phyloP scores from a whole-genome alignment of 2,888 invertebrate species.

The Rutpela maculata region DNA sequence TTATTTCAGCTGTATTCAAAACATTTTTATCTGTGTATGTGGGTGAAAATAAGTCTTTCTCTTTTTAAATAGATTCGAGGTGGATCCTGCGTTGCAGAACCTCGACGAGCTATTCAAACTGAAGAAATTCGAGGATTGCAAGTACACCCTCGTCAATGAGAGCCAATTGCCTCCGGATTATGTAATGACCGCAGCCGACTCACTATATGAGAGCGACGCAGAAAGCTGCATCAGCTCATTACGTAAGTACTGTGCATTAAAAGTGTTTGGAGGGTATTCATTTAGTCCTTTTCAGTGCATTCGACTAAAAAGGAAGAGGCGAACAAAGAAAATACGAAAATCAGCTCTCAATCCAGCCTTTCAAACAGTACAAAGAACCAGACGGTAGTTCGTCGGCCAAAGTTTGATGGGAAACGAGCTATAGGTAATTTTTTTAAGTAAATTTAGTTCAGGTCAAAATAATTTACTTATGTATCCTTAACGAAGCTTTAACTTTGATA shows the following conservation, averaged over 20 bases:
- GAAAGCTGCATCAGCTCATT: conserved; percentile 48
- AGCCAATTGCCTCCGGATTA: conserved; percentile 57
- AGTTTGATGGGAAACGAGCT: neutral
- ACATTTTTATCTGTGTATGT: too few species aligned
- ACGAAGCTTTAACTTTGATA: too few species aligned
- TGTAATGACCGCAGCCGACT: conserved; percentile 43
- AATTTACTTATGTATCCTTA: too few species aligned
- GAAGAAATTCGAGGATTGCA: conserved; percentile 38
- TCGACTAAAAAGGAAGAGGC: conserved; percentile 7
- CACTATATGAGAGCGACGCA: conserved; percentile 49
- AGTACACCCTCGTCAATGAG: conserved; percentile 52
- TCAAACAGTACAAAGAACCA: neutral
- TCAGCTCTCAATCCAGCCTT: neutral
- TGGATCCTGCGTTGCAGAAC: conserved; percentile 46
- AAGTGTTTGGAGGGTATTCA: neutral
- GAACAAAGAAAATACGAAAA: neutral
- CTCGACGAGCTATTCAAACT: conserved; percentile 53
- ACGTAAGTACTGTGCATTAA: conserved; percentile 42
- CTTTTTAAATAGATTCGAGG: conserved; percentile 56
- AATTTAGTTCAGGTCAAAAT: too few species aligned
- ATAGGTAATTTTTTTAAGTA: neutral
- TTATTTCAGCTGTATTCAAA: too few species aligned
- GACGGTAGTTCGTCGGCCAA: neutral
- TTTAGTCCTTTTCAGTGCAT: conserved; percentile 11
- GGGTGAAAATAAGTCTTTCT: too few species aligned